phyloP scores from a whole-genome alignment of 2,888 invertebrate genomes.

The Eupeodes latifasciatus region DNA sequence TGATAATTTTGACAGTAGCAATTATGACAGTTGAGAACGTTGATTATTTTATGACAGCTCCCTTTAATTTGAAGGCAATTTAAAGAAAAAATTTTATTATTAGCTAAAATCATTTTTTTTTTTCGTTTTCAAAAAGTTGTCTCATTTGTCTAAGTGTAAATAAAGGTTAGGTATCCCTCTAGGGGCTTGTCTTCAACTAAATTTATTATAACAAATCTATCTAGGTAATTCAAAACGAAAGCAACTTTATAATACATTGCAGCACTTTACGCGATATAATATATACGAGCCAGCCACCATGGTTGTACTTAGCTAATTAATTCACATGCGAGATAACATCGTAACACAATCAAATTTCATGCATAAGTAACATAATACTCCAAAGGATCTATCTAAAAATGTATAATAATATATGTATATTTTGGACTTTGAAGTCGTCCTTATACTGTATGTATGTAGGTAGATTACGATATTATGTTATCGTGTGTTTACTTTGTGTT shows the following conservation, averaged over 20 bases:
- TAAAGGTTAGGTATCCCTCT: not conserved
- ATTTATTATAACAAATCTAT: conserved; percentile 36
- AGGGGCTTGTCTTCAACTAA: conserved; percentile 35
- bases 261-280: not conserved
- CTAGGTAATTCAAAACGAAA: conserved; percentile 44
- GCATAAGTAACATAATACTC: conserved; percentile 59
- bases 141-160: conserved; percentile 18
- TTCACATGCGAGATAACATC: conserved; percentile 68
- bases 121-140: too few relatives aligned
- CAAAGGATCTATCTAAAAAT: not conserved
- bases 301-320: conserved; percentile 69
- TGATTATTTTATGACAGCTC: too few relatives aligned
- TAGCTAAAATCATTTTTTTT: too few relatives aligned
- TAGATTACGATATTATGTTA: not conserved
- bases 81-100: too few relatives aligned
- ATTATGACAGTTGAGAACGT: too few relatives aligned
- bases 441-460: not conserved
- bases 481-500: conserved; percentile 54
- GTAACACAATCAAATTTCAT: conserved; percentile 65
- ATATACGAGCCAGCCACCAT: not conserved
- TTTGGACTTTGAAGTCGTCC: not conserved
- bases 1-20: too few relatives aligned
- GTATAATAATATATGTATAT: too few relatives aligned
- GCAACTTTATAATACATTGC: conserved; percentile 44
- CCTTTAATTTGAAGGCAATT: too few relatives aligned